phyloP scores from a whole-genome alignment of 1,140 invertebrate genomes.

The Orius laevigatus region DNA sequence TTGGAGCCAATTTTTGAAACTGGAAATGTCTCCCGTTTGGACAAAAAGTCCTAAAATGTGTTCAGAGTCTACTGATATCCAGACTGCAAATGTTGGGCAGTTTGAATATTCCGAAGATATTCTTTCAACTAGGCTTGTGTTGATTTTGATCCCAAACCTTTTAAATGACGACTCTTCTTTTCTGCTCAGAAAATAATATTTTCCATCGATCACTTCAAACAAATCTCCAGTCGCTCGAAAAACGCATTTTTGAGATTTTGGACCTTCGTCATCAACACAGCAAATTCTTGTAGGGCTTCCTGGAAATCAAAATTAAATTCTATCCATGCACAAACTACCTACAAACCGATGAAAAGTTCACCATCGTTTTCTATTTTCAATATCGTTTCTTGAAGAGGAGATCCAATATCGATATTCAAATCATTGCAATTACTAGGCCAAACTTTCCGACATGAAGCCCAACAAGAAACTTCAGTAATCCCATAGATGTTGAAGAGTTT shows the following conservation, averaged over 20 bases:
- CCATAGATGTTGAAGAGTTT: slow-evolving; percentile 63
- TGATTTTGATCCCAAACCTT: slow-evolving; percentile 54
- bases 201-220: slow-evolving; percentile 23
- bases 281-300: slow-evolving; percentile 44
- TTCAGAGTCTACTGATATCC: neutral
- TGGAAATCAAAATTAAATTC: slow-evolving; percentile 25
- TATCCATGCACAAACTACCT: too few relatives aligned
- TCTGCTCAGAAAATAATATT: too few relatives aligned
- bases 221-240: slow-evolving; percentile 52
- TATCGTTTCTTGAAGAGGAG: too few relatives aligned
- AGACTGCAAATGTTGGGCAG: slow-evolving; percentile 21
- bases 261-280: slow-evolving; percentile 35
- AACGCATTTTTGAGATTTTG: slow-evolving; percentile 24
- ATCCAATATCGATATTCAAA: too few relatives aligned
- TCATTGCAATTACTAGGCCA: too few relatives aligned
- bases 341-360: too few relatives aligned
- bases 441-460: slow-evolving; percentile 49
- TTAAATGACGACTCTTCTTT: slow-evolving; percentile 32
- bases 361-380: too few relatives aligned
- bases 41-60: neutral
- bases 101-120: slow-evolving; percentile 28
- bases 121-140: slow-evolving; percentile 40
- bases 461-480: slow-evolving; percentile 69
- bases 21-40: slow-evolving; percentile 6
- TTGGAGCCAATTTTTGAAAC: slow-evolving; percentile 3